Base-by-base conservation (phyloP, 2,888 invertebrate species). In the Lacanobia oleracea region DNA sequence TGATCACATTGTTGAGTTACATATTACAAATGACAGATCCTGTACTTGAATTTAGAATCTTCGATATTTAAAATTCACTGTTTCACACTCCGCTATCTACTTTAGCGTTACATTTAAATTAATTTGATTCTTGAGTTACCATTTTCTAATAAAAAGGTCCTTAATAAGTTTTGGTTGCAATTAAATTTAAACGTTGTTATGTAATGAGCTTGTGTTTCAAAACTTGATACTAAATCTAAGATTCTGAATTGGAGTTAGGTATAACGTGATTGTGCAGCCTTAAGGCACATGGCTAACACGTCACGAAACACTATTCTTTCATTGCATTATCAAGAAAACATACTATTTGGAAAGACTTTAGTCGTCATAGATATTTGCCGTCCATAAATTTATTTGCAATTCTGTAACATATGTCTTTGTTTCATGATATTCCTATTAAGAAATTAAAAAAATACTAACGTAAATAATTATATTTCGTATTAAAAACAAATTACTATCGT, bases 381-480 rank as follows among this genome's bases (percentile, higher is more conserved):
- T 95, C 95, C 95, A 95, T 93, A 87, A 81, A 89, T 95, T 95
- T 89, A 84, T 94, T 95, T 95, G 95, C 94, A 88, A 90, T 88
- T 91, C 88, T 88, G 82, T 90, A 86, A 87, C 85, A 85, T 81
- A 87, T 88, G 84, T 86, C 79, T 89, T 91, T 90, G 81, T 86
- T 89, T 91, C 85, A 86, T 87, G 72, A 84, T 85, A 77, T 86
- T 91, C 88, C 87, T 91, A 91, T 83, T 88, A 85, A 88, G 81
- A 18, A 82, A 85, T 75, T 69, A 83, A 83, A 83, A 86, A 86
- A 84, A 75, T 79, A 88, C 63, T 74, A n/a, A 77, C 78, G 72
- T 79, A 86, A 84, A 87, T 89, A 89, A 88, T 88, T 90, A 91
- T 86, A 89, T 86, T 75, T 62, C 40, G 40, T 59, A 79, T 16